Base-by-base conservation (phyloP, 2,797 vertebrate genomes). In the Tamandua tetradactyla region DNA sequence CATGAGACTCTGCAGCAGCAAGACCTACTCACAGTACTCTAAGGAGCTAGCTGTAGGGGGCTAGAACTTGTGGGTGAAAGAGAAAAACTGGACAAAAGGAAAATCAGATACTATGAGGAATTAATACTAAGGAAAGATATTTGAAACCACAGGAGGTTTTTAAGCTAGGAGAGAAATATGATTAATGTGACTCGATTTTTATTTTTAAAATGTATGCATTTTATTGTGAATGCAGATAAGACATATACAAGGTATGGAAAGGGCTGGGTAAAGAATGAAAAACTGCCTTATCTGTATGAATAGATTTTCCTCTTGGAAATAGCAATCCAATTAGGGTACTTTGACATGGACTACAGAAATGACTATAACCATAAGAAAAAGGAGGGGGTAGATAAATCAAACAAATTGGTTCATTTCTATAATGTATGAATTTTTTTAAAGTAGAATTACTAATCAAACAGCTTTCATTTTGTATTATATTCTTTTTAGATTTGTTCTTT, bases 221-320 rank as follows among this genome's bases (percentile, higher is more conserved):
- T 95, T 95, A 82, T 94, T 17, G 6, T 83, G 84, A 89, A 95
- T 94, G 35, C 35, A 92, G 80, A 96, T 91, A 80, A 85, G 13
- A 11, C 47, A 0, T 75, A 82, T 22, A 88, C 37, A 94, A 74
- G 59, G 86, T 96, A 93, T 74, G 30, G 40, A 68, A 94, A 85
- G 12, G 25, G 1, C 30, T 78, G 68, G 18, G 76, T 47, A 89
- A 75, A 52, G 66, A 40, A 37, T 74, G 15, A 94, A 91, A 94
- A 91, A 82, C 83, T 11, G 66, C 44, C 55, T 96, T 93, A 88
- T 92, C 87, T 93, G 6, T 95, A 68, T 66, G 89, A 94, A 35
- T 84, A 69, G 6, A 11, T 37, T 91, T 78, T 93, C 30, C n/a
- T 90, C 20, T 88, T 87, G 37, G 57, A 95, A 81, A 57, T 89